A percentile compares a stretch with the other conserved stretches of the same genome.
These are phyloP conservation scores for Thalassaphorura encarpata DNA, from an alignment of 1,140 invertebrate genomes.

Conservation along the genomic window DNA sequence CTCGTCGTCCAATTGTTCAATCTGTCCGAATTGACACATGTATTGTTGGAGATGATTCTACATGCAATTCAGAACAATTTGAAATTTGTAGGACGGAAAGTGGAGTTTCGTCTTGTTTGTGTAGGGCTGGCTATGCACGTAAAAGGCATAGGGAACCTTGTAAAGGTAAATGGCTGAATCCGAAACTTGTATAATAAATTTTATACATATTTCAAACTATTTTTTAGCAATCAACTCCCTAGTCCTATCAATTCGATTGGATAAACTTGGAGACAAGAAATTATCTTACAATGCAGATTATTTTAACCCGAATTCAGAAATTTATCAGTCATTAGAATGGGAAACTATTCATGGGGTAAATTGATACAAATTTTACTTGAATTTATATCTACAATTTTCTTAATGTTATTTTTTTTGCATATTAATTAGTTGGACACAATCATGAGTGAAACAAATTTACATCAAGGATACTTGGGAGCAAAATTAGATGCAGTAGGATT, in stretches of 20 bases:
- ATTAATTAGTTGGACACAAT: constrained; percentile 64
- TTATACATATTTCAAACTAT: constrained; percentile 4
- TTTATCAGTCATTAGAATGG: constrained; percentile 68
- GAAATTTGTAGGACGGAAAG: constrained; percentile 77
- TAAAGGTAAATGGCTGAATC: constrained; percentile 46
- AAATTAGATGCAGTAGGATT: constrained; percentile 59
- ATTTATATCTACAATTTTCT: not conserved
- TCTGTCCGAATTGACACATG: constrained; percentile 72
- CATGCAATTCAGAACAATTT: constrained; percentile 74
- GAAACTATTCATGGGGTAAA: constrained; percentile 74
- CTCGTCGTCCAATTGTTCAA: constrained; percentile 20
- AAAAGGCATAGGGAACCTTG: constrained; percentile 66
- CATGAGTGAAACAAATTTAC: constrained; percentile 79
- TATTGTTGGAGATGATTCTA: constrained; percentile 85
- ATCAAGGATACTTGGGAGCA: constrained; percentile 69
- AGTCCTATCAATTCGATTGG: constrained; percentile 65
- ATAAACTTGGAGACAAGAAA: constrained; percentile 65
- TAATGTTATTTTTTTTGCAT: constrained; percentile 2
- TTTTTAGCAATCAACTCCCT: constrained; percentile 57
- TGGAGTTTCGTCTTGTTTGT: constrained; percentile 85
- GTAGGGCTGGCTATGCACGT: constrained; percentile 71
- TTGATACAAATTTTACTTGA: constrained; percentile 23
- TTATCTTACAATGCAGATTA: constrained; percentile 65
- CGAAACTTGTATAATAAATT: not conserved
- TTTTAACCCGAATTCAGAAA: constrained; percentile 61